phyloP scores from a whole-genome alignment of 2,888 invertebrate species.

The Liopterus haemorrhoidalis region DNA sequence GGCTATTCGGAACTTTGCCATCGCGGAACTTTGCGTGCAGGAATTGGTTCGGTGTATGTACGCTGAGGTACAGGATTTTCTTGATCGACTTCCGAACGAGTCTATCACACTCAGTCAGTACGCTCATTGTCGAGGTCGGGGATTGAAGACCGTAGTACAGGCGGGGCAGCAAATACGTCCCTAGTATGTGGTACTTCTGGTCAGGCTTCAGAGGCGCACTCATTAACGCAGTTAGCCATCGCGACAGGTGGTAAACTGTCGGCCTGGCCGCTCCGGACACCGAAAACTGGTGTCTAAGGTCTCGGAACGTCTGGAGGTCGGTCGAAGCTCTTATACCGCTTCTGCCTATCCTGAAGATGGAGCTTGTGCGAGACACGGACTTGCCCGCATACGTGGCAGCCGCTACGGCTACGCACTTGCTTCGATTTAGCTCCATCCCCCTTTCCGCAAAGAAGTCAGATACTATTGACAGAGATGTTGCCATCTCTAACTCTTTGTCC shows the following conservation, averaged over 20 bases:
- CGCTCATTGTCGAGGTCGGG: conserved; percentile 11
- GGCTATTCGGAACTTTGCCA: conserved; percentile 1
- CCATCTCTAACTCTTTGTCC: conserved; percentile 36
- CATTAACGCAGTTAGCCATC: conserved; percentile 32
- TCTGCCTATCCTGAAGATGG: not conserved
- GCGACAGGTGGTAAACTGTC: conserved; percentile 7
- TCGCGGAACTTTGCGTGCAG: not conserved
- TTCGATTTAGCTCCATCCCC: not conserved
- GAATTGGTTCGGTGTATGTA: not conserved
- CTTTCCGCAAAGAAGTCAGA: conserved; percentile 1
- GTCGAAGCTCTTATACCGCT: not conserved
- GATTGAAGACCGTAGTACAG: conserved; percentile 5
- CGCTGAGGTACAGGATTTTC: conserved; percentile 1
- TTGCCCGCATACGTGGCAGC: conserved; percentile 13
- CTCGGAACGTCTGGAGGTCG: conserved; percentile 23
- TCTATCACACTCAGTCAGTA: conserved; percentile 13
- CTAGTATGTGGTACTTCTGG: not conserved
- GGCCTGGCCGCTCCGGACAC: conserved; percentile 20
- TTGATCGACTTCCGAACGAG: conserved; percentile 20
- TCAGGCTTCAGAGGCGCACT: conserved; percentile 36
- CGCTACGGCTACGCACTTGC: conserved; percentile 14
- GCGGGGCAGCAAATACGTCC: conserved; percentile 8
- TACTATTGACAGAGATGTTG: conserved; percentile 25
- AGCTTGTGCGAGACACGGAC: conserved; percentile 1
- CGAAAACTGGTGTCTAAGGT: too few relatives aligned